phyloP scores from a whole-genome alignment of 2,797 vertebrate species.

The Neosalanx taihuensis region DNA sequence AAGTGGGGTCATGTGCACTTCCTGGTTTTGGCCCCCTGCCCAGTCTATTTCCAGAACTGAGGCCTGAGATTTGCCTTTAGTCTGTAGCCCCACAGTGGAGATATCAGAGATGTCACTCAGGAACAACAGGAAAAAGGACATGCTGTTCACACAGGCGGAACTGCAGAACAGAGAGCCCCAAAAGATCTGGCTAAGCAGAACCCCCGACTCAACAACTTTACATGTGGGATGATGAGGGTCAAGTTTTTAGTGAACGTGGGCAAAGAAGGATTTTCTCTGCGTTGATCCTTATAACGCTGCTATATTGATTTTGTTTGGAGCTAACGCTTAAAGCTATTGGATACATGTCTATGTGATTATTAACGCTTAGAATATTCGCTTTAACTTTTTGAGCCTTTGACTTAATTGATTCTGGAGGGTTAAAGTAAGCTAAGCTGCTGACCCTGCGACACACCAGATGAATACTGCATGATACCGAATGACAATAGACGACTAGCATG shows the following conservation, averaged over 20 bases:
- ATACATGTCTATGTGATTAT: slow-evolving; percentile 43
- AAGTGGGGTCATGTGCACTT: slow-evolving; percentile 54
- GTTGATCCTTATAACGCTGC: slow-evolving; percentile 45
- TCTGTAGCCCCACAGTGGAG: slow-evolving; percentile 52
- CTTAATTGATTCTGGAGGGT: slow-evolving; percentile 38
- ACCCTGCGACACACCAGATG: background rate
- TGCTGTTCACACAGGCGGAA: slow-evolving; percentile 47
- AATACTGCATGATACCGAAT: too few relatives aligned
- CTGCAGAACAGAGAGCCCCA: background rate
- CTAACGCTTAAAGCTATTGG: slow-evolving; percentile 56
- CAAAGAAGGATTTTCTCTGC: slow-evolving; percentile 46
- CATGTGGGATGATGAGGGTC: slow-evolving; percentile 38
- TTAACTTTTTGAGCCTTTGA: slow-evolving; percentile 41
- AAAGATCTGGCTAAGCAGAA: slow-evolving; percentile 35
- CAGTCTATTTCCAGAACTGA: slow-evolving; percentile 65
- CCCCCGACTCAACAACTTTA: slow-evolving; percentile 50
- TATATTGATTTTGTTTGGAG: slow-evolving; percentile 59
- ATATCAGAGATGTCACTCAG: slow-evolving; percentile 53
- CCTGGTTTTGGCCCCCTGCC: slow-evolving; percentile 66
- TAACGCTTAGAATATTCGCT: slow-evolving; percentile 41
- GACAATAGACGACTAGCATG: too few relatives aligned
- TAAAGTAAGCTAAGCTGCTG: slow-evolving; percentile 12
- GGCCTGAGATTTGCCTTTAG: slow-evolving; percentile 63
- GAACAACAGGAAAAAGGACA: slow-evolving; percentile 49
- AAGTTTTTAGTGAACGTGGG: slow-evolving; percentile 36